Base-by-base conservation (phyloP, 2,888 invertebrate genomes). In the Xylota sylvarum region DNA sequence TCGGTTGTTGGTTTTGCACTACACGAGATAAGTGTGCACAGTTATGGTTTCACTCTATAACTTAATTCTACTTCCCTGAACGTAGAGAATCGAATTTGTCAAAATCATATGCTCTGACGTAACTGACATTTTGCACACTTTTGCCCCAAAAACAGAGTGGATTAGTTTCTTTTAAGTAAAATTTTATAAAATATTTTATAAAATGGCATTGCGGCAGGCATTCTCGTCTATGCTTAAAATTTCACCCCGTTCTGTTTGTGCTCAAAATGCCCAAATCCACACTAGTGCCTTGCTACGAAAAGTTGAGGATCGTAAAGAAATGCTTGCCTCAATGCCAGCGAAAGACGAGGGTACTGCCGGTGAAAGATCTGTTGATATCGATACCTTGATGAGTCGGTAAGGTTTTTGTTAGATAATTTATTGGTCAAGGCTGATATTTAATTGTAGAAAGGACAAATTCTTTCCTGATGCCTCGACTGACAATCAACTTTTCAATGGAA, bases 281-380 rank as follows among this genome's bases (percentile, higher is more conserved):
- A 91, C 90, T 4, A 89, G 88, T 35, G 67, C 81, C 0, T 10
- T 74, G 2, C 77, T 90, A 6, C 89, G 91, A 35, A 94, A 94
- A 89, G 93, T 92, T 0, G 93, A 93, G 82, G 94, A 94, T 87
- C 91, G 94, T 35, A 93, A 93, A 88, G 93, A 94, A 91, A 94
- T 94, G 94, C 88, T 94, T 14, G 93, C 93, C 40, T 94, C 94
- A 5, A 60, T 94, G 77, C 94, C 94, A 17, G 91, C 91, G 12
- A 91, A 90, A 83, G 97, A 97, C 91, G 96, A 97, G 90, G 97
- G 97, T 60, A 96, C 96, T 0, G 94, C 94, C 78, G 97, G 97
- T 52, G 97, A 97, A 92, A 95, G 94, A 90, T 92, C 94, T 0
- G 90, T 95, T 37, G 96, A 96, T 90, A 94, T 97, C 43, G 97